Conservation (phyloP, 2,888 invertebrate genomes). For the Mechanitis mazaeus region DNA sequence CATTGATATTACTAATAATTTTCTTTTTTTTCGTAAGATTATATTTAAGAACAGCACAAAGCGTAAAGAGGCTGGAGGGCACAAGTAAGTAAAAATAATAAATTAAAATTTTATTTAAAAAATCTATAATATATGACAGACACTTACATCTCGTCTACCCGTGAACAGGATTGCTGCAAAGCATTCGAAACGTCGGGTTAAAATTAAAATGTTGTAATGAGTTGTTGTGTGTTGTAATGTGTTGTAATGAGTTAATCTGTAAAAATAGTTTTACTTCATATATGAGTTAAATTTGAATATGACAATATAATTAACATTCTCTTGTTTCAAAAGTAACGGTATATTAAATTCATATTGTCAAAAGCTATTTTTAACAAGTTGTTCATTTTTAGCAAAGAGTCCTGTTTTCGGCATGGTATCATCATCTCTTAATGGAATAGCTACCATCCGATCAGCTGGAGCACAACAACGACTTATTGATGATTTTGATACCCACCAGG, state of each 20-base stretch:
- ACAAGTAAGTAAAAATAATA: constrained; percentile 66
- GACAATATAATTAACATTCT: too few species aligned
- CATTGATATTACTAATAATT: constrained; percentile 71
- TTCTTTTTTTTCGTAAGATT: constrained; percentile 78
- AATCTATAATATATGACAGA: too few species aligned
- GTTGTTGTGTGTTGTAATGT: too few species aligned
- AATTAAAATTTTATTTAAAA: not conserved
- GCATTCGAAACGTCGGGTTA: too few species aligned
- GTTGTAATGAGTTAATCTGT: too few species aligned
- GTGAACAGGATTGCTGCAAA: too few species aligned
- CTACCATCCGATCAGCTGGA: constrained; percentile 83
- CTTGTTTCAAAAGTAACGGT: not conserved
- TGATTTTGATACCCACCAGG: constrained; percentile 79
- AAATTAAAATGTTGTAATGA: too few species aligned
- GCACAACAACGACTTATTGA: constrained; percentile 79
- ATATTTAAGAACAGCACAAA: constrained; percentile 82
- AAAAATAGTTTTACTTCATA: too few species aligned
- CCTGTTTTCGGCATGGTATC: constrained; percentile 88
- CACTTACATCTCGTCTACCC: too few species aligned
- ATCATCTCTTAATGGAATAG: constrained; percentile 83
- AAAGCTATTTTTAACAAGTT: not conserved
- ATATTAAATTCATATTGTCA: not conserved
- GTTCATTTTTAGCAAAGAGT: constrained; percentile 78
- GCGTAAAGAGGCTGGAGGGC: constrained; percentile 80
- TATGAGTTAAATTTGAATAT: too few species aligned